Conservation (phyloP, 53 echinoderm and acorn worm species). For the Astropecten irregularis region DNA sequence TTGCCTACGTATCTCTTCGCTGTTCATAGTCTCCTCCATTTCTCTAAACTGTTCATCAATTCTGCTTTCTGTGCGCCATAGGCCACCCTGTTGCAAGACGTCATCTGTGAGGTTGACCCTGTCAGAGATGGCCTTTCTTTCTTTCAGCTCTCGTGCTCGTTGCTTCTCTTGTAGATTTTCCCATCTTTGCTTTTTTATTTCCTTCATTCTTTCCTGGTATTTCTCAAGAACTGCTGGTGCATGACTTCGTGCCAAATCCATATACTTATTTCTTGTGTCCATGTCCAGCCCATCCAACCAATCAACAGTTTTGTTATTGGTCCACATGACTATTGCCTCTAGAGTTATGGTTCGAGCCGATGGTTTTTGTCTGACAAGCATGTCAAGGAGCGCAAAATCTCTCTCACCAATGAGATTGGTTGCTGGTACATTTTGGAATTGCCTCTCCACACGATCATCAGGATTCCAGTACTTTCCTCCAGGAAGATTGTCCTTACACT, state of each 20-base stretch:
- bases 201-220: background rate
- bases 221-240: constrained; percentile 3
- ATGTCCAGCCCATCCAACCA: constrained; percentile 48
- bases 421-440: constrained; percentile 47
- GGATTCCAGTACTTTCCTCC: constrained; percentile 68
- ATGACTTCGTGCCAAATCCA: constrained; percentile 49
- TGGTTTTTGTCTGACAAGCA: constrained; percentile 48
- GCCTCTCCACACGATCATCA: background rate
- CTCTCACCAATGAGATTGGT: constrained; percentile 59
- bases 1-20: no score
- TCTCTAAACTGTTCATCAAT: no score
- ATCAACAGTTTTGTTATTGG: constrained; percentile 46
- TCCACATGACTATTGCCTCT: constrained; percentile 66
- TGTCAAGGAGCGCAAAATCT: constrained; percentile 63
- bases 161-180: constrained; percentile 25
- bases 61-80: no score
- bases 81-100: no score
- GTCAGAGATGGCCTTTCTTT: constrained; percentile 11
- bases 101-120: constrained; percentile 12
- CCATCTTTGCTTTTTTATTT: constrained; percentile 26
- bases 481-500: constrained; percentile 58
- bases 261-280: background rate
- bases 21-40: no score
- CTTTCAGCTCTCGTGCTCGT: background rate
- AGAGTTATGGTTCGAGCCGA: constrained; percentile 39